Evolutionary conservation across 2,113 vertebrate genomes (phyloP).

Genomic region (Haliaeetus leucogaster): DNA sequence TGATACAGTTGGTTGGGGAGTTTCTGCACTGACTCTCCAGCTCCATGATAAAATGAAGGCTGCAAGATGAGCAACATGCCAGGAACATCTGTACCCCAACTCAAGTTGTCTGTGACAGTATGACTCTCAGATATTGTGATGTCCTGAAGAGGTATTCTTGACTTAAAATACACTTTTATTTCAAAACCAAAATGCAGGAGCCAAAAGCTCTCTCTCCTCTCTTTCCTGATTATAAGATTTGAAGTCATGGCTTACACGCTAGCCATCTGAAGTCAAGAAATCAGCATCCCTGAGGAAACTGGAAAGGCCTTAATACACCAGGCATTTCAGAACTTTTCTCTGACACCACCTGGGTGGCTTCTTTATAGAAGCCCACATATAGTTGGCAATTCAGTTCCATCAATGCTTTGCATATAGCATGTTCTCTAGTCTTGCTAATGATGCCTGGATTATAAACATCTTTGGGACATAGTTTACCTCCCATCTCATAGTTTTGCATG

Average conservation of each 20-base stretch:
- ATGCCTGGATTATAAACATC: neutral
- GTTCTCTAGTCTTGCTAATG: neutral
- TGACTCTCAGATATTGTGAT: neutral
- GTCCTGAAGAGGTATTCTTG: neutral
- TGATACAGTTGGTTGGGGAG: neutral
- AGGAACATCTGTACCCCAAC: neutral
- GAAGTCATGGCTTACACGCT: neutral
- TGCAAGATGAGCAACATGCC: neutral
- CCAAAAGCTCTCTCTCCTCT: neutral
- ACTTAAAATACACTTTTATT: neutral
- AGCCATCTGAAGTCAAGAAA: neutral
- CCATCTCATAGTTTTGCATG: neutral
- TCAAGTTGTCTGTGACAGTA: neutral
- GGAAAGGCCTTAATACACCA: neutral
- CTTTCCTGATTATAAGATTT: neutral
- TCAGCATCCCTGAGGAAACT: neutral
- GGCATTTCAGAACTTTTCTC: neutral
- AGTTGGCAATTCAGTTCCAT: neutral
- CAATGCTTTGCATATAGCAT: neutral
- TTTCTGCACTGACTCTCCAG: neutral
- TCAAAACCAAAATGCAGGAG: neutral
- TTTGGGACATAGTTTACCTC: neutral
- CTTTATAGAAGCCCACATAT: neutral
- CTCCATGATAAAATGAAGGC: neutral
- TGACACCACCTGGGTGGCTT: neutral